phyloP scores from a whole-genome alignment of 1,140 invertebrate species.

The Hyles vespertilio region DNA sequence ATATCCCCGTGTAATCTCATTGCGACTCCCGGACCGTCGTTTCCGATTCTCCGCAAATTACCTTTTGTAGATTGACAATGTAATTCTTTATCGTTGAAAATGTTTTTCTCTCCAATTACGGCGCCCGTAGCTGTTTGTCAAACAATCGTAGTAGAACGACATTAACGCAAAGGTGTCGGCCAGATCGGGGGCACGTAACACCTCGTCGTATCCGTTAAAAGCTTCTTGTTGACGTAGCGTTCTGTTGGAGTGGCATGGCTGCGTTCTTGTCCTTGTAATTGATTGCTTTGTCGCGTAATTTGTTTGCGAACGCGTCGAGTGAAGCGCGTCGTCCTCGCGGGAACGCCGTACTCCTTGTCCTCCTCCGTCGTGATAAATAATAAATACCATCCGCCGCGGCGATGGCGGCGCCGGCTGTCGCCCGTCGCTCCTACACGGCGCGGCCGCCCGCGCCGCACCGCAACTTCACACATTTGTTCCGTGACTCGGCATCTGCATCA shows the following conservation, averaged over 20 bases:
- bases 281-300: conserved; percentile 75
- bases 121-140: conserved; percentile 30
- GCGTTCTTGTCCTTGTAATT: conserved; percentile 70
- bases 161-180: conserved; percentile 41
- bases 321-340: conserved; percentile 54
- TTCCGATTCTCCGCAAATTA: conserved; percentile 63
- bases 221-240: conserved; percentile 72
- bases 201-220: conserved; percentile 61
- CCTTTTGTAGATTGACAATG: conserved; percentile 63
- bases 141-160: conserved; percentile 40
- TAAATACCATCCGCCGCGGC: conserved; percentile 43
- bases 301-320: conserved; percentile 60
- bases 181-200: conserved; percentile 42
- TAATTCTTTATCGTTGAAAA: conserved; percentile 57
- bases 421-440: conserved; percentile 12
- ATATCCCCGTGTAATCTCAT: conserved; percentile 65
- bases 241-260: conserved; percentile 60
- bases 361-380: conserved; percentile 60
- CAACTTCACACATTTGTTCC: conserved; percentile 4
- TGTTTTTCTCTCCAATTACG: conserved; percentile 49
- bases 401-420: neutral
- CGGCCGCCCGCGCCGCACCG: conserved; percentile 6
- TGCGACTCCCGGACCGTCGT: conserved; percentile 59
- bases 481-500: conserved; percentile 37
- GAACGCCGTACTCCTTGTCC: conserved; percentile 38